Evolutionary conservation across 2,888 invertebrate genomes (phyloP).

Genomic region (Lamellibrachia columna): DNA sequence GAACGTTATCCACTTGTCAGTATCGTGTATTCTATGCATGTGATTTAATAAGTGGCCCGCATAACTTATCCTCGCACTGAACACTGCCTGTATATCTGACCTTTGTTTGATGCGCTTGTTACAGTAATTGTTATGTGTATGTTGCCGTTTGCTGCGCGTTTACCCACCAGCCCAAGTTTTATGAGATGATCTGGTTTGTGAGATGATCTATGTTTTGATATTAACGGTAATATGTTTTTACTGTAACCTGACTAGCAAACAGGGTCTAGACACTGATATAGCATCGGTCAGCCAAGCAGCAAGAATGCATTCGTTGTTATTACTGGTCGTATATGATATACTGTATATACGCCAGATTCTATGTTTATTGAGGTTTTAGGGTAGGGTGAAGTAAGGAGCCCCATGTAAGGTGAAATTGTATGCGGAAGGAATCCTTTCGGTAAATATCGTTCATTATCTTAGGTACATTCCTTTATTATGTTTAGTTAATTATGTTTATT

Average conservation of each 20-base stretch:
- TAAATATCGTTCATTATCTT: too few species aligned
- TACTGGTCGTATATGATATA: background rate
- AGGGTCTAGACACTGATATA: background rate
- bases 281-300: background rate
- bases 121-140: constrained; percentile 7
- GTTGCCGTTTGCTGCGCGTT: background rate
- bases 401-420: too few species aligned
- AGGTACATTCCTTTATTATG: too few species aligned
- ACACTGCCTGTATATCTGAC: background rate
- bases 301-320: background rate
- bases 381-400: too few species aligned
- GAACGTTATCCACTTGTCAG: background rate
- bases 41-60: background rate
- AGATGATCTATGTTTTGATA: background rate
- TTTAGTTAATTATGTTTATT: too few species aligned
- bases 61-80: background rate
- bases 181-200: background rate
- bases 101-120: constrained; percentile 9
- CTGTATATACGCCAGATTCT: too few species aligned
- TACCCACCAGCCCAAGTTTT: background rate
- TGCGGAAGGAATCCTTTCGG: too few species aligned
- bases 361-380: too few species aligned
- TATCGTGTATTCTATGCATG: background rate
- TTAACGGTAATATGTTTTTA: background rate
- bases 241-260: background rate